Conservation (phyloP, 2,113 vertebrate genomes). For the Corapipo altera region DNA sequence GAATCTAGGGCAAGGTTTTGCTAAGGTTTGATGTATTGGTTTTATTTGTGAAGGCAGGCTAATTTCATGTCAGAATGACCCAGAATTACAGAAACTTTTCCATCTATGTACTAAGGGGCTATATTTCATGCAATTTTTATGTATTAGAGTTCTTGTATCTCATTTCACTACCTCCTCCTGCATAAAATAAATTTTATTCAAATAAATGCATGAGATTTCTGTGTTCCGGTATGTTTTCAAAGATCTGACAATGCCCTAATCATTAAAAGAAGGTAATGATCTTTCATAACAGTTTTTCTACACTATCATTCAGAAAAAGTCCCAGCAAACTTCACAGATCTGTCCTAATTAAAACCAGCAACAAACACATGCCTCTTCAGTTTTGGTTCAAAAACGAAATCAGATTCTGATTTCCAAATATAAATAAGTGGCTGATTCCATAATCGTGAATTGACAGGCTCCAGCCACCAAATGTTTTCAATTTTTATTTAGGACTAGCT, state of each 20-base stretch:
- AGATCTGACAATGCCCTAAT: background rate
- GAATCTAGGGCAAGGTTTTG: constrained; percentile 12
- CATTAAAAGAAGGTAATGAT: background rate
- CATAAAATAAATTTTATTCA: background rate
- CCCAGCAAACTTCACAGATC: background rate
- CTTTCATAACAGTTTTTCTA: background rate
- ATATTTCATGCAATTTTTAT: constrained; percentile 19
- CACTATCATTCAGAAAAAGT: background rate
- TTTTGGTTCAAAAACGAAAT: background rate
- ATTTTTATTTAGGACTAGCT: constrained; percentile 22
- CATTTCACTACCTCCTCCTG: background rate
- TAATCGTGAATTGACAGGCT: background rate
- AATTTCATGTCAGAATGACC: constrained; percentile 64
- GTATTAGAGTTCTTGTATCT: background rate
- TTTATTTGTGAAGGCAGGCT: constrained; percentile 18
- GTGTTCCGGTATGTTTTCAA: background rate
- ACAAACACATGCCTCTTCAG: background rate
- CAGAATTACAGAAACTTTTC: constrained; percentile 37
- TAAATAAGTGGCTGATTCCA: constrained; percentile 5
- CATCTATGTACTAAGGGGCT: background rate
- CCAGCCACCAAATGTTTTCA: constrained; percentile 5
- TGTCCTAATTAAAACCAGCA: background rate
- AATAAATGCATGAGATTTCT: background rate
- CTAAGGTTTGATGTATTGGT: constrained; percentile 6
- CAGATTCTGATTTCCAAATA: background rate